A percentile compares a stretch with the other conserved stretches of the same genome.
Conservation (phyloP, 2,888 invertebrate genomes). For the Ochropleura plecta region DNA sequence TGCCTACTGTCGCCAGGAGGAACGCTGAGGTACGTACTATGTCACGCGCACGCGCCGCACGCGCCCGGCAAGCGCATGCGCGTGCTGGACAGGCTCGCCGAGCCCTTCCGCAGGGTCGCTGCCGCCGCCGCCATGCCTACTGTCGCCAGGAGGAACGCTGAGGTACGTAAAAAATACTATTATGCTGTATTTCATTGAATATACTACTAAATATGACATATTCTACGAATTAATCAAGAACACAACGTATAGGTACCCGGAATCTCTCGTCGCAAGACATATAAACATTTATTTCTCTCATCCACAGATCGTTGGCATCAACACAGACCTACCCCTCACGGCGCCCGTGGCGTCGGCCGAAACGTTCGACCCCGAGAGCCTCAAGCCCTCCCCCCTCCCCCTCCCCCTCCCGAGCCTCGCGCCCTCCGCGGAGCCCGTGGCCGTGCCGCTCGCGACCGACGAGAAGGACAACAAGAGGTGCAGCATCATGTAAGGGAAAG, state of each 20-base stretch:
- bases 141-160: slow-evolving; percentile 69
- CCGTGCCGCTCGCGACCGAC: slow-evolving; percentile 53
- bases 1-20: slow-evolving; percentile 63
- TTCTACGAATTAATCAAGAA: not conserved
- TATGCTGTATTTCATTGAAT: not conserved
- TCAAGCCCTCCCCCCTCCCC: slow-evolving; percentile 73
- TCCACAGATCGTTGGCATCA: slow-evolving; percentile 87
- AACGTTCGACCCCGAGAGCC: slow-evolving; percentile 80
- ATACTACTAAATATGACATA: not conserved
- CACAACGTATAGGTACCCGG: not conserved
- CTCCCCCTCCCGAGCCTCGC: slow-evolving; percentile 61
- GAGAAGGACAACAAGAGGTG: slow-evolving; percentile 51
- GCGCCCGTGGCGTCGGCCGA: slow-evolving; percentile 77
- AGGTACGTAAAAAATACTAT: slow-evolving; percentile 39
- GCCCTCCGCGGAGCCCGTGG: slow-evolving; percentile 73
- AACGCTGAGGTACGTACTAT: slow-evolving; percentile 70
- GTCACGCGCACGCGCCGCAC: no score
- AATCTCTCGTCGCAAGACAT: not conserved
- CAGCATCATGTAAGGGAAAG: slow-evolving; percentile 29
- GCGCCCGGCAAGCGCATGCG: slow-evolving; percentile 75
- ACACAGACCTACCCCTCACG: slow-evolving; percentile 84
- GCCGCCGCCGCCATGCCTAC: slow-evolving; percentile 55
- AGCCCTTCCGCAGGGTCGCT: slow-evolving; percentile 70
- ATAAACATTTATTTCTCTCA: not conserved
- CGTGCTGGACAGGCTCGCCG: slow-evolving; percentile 79